Conservation (phyloP, 1,140 invertebrate species). For the Hyles vespertilio region DNA sequence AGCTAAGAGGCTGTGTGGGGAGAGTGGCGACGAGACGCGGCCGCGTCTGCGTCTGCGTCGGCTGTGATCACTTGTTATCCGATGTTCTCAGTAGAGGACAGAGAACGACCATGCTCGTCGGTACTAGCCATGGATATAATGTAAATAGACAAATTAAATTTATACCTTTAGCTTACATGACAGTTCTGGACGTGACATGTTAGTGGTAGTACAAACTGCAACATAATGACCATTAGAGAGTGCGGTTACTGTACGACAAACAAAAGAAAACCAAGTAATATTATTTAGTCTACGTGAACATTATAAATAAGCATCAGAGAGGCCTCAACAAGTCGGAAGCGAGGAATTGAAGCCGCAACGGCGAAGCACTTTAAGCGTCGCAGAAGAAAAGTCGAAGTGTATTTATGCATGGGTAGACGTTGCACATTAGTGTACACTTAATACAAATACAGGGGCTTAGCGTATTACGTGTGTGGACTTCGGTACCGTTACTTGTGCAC, state of each 20-base stretch:
- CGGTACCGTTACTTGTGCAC: neutral
- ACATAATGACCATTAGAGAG: conserved; percentile 75
- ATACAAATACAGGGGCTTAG: conserved; percentile 6
- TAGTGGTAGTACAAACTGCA: conserved; percentile 76
- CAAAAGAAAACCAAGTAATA: conserved; percentile 71
- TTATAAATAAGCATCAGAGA: conserved; percentile 67
- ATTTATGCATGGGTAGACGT: conserved; percentile 6
- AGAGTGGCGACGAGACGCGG: conserved; percentile 47
- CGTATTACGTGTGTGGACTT: too few species aligned
- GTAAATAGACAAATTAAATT: conserved; percentile 72
- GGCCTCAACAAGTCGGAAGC: conserved; percentile 67
- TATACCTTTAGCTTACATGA: conserved; percentile 76
- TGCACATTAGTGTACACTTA: conserved; percentile 19
- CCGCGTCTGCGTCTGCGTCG: conserved; percentile 60
- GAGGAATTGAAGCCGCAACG: conserved; percentile 65
- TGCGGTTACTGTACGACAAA: conserved; percentile 75
- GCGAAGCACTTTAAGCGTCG: conserved; percentile 67
- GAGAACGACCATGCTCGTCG: conserved; percentile 54
- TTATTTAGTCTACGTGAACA: conserved; percentile 72
- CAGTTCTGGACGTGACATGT: conserved; percentile 75
- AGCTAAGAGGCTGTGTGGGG: conserved; percentile 67
- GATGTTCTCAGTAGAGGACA: conserved; percentile 42
- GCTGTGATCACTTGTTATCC: conserved; percentile 47
- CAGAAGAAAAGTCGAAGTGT: conserved; percentile 59
- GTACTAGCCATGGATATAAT: conserved; percentile 59